A percentile compares a stretch with the other conserved stretches of the same genome.
These are phyloP conservation scores for Elysia chlorotica DNA, from an alignment of 1,140 invertebrate species.

Conservation along the genomic window DNA sequence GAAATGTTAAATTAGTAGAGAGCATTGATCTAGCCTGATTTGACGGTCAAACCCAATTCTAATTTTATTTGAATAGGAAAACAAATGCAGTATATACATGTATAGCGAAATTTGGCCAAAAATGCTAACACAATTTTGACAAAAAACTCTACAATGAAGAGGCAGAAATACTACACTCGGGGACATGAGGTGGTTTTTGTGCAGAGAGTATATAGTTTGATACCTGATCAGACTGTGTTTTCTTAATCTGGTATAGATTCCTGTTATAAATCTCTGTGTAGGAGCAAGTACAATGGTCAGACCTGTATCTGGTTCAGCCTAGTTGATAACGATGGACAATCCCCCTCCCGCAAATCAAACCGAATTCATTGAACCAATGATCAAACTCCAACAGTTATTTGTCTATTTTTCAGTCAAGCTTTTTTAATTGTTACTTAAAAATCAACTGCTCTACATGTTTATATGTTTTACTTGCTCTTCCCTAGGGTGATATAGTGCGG, in stretches of 20 bases:
- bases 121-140: not conserved
- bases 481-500: slow-evolving; percentile 87
- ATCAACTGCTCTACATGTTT: not conserved
- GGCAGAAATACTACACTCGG: not conserved
- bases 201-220: not conserved
- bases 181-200: not conserved
- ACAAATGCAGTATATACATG: not conserved
- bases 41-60: no score
- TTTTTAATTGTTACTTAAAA: not conserved
- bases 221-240: not conserved
- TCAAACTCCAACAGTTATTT: not conserved
- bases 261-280: not conserved
- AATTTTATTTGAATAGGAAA: no score
- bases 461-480: slow-evolving; percentile 12
- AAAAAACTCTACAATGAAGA: not conserved
- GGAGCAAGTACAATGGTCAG: not conserved
- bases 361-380: not conserved
- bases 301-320: not conserved
- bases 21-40: no score
- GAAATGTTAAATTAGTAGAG: not conserved
- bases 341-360: not conserved
- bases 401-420: not conserved
- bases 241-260: not conserved
- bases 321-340: not conserved
- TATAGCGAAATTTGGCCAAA: not conserved